Evolutionary conservation across 2,113 vertebrate genomes (phyloP).

Genomic region (Phrynosoma platyrhinos): DNA sequence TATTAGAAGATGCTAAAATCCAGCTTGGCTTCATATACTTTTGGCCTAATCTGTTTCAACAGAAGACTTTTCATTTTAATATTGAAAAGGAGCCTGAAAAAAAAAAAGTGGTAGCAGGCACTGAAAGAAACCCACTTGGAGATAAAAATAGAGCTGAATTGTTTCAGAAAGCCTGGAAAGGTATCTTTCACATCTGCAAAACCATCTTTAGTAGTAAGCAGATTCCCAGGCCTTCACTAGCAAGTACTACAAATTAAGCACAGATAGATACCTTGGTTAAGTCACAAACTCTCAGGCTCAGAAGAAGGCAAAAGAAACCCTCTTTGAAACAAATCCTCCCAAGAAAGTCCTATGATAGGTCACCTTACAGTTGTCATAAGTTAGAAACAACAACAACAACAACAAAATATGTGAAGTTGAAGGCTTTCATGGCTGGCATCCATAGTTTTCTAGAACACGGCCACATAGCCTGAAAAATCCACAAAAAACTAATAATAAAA

Average conservation of each 20-base stretch:
- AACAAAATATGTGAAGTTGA: too few relatives aligned
- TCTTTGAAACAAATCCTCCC: too few relatives aligned
- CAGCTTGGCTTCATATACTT: slow-evolving; percentile 40
- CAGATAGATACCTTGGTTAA: not conserved
- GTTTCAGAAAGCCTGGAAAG: slow-evolving; percentile 76
- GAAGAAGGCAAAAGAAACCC: too few relatives aligned
- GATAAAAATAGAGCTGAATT: slow-evolving; percentile 79
- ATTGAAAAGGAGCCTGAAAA: slow-evolving; percentile 78
- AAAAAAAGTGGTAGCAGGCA: slow-evolving; percentile 75
- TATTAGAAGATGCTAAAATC: not conserved
- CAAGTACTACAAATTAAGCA: slow-evolving; percentile 8
- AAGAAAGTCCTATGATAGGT: too few relatives aligned
- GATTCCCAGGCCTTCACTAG: slow-evolving; percentile 5
- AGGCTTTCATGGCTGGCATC: too few relatives aligned
- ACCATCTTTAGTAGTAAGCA: slow-evolving; percentile 63
- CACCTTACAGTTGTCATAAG: too few relatives aligned
- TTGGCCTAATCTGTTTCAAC: slow-evolving; percentile 60
- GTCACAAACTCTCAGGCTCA: too few relatives aligned
- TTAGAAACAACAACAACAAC: too few relatives aligned
- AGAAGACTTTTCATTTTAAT: slow-evolving; percentile 56
- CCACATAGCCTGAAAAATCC: too few relatives aligned
- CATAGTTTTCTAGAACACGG: too few relatives aligned
- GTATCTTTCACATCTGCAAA: slow-evolving; percentile 79
- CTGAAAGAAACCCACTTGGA: slow-evolving; percentile 71
- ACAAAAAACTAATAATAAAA: too few relatives aligned